Conservation (phyloP, 1,140 invertebrate species). For the Papilio machaon region DNA sequence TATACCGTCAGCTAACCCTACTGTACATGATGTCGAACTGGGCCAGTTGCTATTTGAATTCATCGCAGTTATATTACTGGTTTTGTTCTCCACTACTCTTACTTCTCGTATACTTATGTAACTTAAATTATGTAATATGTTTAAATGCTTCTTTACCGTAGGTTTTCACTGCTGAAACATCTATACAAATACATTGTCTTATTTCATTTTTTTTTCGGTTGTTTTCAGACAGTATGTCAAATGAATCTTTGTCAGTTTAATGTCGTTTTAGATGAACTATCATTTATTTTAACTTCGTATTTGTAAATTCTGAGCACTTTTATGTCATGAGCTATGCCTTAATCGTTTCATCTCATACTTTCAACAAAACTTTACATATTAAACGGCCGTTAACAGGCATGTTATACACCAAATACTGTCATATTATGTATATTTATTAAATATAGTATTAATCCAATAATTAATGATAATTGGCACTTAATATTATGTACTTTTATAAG, state of each 20-base stretch:
- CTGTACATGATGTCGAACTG: background rate
- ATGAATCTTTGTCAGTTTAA: too few species aligned
- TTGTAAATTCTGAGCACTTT: background rate
- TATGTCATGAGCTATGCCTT: background rate
- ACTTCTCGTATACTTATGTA: too few species aligned
- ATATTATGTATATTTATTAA: background rate
- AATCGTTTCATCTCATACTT: background rate
- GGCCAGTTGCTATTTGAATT: background rate
- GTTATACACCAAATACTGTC: background rate
- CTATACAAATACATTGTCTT: too few species aligned
- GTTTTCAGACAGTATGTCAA: too few species aligned
- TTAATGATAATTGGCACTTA: background rate
- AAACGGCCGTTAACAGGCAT: background rate
- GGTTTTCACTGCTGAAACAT: too few species aligned
- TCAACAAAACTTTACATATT: background rate
- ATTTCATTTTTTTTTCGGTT: too few species aligned
- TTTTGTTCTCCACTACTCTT: background rate
- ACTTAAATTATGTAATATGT: too few species aligned
- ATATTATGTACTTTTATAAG: slow-evolving; percentile 6
- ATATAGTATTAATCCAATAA: background rate
- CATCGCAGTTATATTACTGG: background rate
- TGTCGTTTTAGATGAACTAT: background rate
- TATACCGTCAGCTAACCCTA: background rate
- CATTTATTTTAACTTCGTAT: background rate
- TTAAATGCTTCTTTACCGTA: too few species aligned